These are phyloP conservation scores for Alligator sinensis DNA, from an alignment of 2,113 vertebrate species.

Conservation along the genomic window DNA sequence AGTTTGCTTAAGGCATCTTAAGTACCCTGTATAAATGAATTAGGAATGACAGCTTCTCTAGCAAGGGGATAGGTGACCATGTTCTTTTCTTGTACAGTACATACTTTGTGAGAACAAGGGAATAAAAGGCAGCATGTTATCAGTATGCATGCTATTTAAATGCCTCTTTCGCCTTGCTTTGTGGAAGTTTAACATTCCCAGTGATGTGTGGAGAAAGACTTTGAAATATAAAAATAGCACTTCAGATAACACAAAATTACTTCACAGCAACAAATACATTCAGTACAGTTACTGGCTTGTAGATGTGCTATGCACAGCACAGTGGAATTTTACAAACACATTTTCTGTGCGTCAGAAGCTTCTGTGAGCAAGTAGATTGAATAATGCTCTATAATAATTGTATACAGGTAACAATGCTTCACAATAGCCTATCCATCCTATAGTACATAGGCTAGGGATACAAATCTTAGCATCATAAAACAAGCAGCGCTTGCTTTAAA, in stretches of 20 bases:
- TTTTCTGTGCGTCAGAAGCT: constrained; percentile 54
- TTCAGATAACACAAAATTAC: constrained; percentile 74
- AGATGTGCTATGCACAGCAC: constrained; percentile 55
- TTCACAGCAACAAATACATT: constrained; percentile 59
- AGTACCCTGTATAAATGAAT: constrained; percentile 64
- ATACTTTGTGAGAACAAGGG: constrained; percentile 55
- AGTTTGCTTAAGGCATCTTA: constrained; percentile 66
- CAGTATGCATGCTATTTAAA: constrained; percentile 65
- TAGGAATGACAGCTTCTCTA: constrained; percentile 65
- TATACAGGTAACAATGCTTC: neutral
- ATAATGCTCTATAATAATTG: constrained; percentile 6
- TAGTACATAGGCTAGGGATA: neutral
- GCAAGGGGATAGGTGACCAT: constrained; percentile 62
- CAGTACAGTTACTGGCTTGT: constrained; percentile 26
- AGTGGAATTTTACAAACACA: constrained; percentile 65
- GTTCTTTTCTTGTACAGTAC: constrained; percentile 61
- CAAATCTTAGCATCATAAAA: neutral
- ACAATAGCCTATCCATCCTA: neutral
- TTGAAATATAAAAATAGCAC: constrained; percentile 56
- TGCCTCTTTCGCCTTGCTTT: constrained; percentile 37
- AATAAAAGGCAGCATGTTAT: constrained; percentile 70
- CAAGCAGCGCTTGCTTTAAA: neutral
- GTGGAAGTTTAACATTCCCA: constrained; percentile 52
- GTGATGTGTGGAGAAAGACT: constrained; percentile 57
- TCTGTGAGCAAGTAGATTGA: constrained; percentile 39